phyloP scores from a whole-genome alignment of 2,888 invertebrate genomes.

The Bursaphelenchus okinawaensis region DNA sequence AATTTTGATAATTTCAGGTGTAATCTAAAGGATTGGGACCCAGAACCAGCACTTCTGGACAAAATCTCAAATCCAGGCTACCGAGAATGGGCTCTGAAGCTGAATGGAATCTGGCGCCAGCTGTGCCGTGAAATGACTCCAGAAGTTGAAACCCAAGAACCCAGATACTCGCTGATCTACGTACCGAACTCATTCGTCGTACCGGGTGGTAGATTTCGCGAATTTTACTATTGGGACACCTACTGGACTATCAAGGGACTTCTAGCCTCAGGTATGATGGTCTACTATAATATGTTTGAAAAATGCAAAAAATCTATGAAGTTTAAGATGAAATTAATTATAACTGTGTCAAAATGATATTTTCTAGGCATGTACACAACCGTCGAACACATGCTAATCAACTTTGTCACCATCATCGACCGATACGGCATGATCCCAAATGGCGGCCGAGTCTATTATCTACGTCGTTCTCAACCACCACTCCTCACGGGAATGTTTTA shows the following conservation, averaged over 20 bases:
- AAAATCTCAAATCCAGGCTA: constrained; percentile 69
- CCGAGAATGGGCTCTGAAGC: constrained; percentile 69
- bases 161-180: constrained; percentile 75
- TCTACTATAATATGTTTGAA: not conserved
- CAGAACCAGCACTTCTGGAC: constrained; percentile 69
- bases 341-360: not conserved
- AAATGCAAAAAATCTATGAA: too few species aligned
- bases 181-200: constrained; percentile 71
- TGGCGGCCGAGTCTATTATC: constrained; percentile 79
- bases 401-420: constrained; percentile 75
- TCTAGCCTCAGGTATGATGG: constrained; percentile 9
- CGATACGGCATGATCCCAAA: constrained; percentile 68
- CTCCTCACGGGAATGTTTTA: constrained; percentile 61
- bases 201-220: constrained; percentile 67
- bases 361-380: constrained; percentile 75
- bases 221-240: constrained; percentile 84
- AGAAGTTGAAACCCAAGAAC: constrained; percentile 27
- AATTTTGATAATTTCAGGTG: constrained; percentile 44
- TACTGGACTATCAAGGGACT: constrained; percentile 74
- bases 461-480: constrained; percentile 60
- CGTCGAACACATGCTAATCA: constrained; percentile 74
- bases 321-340: too few species aligned
- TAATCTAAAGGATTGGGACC: constrained; percentile 38
- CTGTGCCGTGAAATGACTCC: constrained; percentile 58
- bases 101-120: constrained; percentile 60